phyloP scores from a whole-genome alignment of 2,113 vertebrate genomes.

The Sander lucioperca region DNA sequence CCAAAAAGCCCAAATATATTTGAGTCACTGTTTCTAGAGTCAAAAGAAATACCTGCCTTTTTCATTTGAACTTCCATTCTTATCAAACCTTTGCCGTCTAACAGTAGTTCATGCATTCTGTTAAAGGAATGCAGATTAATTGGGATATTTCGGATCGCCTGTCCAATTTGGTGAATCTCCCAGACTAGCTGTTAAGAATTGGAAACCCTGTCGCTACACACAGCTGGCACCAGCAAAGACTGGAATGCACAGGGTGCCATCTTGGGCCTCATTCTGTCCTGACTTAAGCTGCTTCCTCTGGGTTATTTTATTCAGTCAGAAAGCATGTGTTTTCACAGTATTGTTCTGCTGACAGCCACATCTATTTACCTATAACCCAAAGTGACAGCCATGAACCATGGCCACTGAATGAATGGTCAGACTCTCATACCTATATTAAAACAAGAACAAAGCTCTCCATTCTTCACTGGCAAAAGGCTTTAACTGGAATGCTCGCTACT shows the following conservation, averaged over 20 bases:
- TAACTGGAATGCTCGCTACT: neutral
- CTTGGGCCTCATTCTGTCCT: slow-evolving; percentile 21
- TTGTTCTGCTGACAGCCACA: slow-evolving; percentile 48
- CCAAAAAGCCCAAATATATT: too few species aligned
- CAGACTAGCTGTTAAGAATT: neutral
- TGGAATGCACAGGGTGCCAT: slow-evolving; percentile 16
- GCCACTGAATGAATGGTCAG: slow-evolving; percentile 34
- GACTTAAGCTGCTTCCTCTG: slow-evolving; percentile 32
- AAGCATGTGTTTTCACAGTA: slow-evolving; percentile 8
- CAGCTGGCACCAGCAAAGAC: neutral
- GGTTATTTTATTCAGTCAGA: slow-evolving; percentile 20
- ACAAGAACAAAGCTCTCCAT: slow-evolving; percentile 32
- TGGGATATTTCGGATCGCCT: neutral
- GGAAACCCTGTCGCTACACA: neutral
- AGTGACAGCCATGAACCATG: slow-evolving; percentile 40
- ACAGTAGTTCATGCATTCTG: neutral
- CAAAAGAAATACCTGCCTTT: too few species aligned
- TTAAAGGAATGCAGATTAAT: neutral
- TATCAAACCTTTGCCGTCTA: neutral
- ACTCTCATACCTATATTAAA: slow-evolving; percentile 28
- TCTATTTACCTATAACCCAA: slow-evolving; percentile 38
- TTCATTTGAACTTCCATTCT: neutral
- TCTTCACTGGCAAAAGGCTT: neutral
- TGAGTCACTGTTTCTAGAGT: too few species aligned
- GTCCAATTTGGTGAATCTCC: neutral